Evolutionary conservation across 1,140 invertebrate species (phyloP).

Genomic region (Drosophila gunungcola): DNA sequence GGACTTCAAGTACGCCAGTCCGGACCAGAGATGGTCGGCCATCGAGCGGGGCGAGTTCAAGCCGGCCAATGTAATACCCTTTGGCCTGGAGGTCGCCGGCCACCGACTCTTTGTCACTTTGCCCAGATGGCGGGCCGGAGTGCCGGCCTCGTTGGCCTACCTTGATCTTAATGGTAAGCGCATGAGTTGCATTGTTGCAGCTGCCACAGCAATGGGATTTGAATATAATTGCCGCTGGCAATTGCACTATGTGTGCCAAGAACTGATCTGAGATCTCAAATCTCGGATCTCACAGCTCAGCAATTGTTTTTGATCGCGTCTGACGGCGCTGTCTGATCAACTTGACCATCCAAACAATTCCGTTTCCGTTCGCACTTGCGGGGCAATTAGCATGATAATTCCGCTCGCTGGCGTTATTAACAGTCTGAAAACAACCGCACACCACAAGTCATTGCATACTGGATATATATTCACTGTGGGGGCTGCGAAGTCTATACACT

Average conservation of each 20-base stretch:
- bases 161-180: slow-evolving; percentile 89
- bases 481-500: slow-evolving; percentile 13
- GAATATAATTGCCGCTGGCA: slow-evolving; percentile 35
- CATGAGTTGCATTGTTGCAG: slow-evolving; percentile 39
- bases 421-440: slow-evolving; percentile 19
- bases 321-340: slow-evolving; percentile 23
- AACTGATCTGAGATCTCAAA: slow-evolving; percentile 40
- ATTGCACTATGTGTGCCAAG: slow-evolving; percentile 52
- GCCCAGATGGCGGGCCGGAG: slow-evolving; percentile 90
- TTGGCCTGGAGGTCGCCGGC: slow-evolving; percentile 89
- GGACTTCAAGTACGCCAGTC: slow-evolving; percentile 88
- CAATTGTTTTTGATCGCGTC: slow-evolving; percentile 43
- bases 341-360: slow-evolving; percentile 47
- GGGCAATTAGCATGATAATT: slow-evolving; percentile 41
- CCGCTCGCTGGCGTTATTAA: slow-evolving; percentile 46
- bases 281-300: slow-evolving; percentile 27
- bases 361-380: slow-evolving; percentile 44
- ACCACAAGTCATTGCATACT: slow-evolving; percentile 16
- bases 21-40: slow-evolving; percentile 86
- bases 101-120: slow-evolving; percentile 89
- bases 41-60: slow-evolving; percentile 86
- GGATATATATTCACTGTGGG: slow-evolving; percentile 1
- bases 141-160: slow-evolving; percentile 90
- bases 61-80: slow-evolving; percentile 89
- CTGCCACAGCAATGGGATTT: slow-evolving; percentile 15